Evolutionary conservation across 2,113 vertebrate genomes (phyloP).

Genomic region (Heterochromis multidens): DNA sequence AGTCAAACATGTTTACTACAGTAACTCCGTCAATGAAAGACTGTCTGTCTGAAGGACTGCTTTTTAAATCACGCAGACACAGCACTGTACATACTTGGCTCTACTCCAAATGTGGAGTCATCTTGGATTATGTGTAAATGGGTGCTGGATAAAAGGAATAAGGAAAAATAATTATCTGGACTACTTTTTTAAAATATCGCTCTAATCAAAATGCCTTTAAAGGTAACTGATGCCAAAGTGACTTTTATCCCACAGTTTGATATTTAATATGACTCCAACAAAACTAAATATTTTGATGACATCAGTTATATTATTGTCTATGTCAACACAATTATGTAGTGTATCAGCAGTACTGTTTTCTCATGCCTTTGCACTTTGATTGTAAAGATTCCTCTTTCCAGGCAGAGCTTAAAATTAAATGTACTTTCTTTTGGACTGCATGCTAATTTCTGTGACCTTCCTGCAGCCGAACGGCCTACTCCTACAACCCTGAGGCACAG

Average conservation of each 20-base stretch:
- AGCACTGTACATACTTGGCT: background rate
- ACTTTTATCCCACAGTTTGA: background rate
- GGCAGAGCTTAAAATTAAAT: background rate
- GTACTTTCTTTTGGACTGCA: background rate
- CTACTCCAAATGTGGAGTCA: background rate
- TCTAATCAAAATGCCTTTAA: background rate
- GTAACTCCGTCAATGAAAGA: background rate
- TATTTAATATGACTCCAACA: background rate
- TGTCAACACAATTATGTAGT: background rate
- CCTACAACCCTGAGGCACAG: conserved; percentile 91
- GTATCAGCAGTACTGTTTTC: background rate
- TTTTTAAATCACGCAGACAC: background rate
- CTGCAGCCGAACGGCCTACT: conserved; percentile 86
- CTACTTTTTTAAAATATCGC: background rate
- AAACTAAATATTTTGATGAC: background rate
- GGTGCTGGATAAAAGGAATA: background rate
- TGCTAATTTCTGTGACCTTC: conserved; percentile 4
- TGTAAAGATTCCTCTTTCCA: background rate
- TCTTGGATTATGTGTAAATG: background rate
- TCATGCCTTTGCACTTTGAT: background rate
- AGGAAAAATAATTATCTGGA: background rate
- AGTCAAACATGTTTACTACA: background rate
- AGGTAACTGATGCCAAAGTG: background rate
- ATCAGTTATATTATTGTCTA: background rate
- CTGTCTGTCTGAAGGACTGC: background rate